Percentiles rank a stretch among this genome's conserved stretches.
Conservation (phyloP, 2,797 vertebrate genomes). For the Momotus momota region DNA sequence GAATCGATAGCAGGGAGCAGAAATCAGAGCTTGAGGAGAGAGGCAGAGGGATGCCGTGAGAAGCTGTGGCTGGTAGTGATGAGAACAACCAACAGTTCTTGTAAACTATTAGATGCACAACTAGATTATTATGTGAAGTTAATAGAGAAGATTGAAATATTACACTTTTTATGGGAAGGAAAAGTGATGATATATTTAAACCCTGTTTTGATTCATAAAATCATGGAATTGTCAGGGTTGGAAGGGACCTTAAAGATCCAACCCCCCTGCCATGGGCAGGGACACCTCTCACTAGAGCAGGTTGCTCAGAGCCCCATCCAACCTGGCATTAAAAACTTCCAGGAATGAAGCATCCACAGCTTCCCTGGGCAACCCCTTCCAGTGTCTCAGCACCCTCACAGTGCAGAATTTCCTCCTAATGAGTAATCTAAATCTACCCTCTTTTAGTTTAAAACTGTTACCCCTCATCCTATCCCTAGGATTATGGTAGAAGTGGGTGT, state of each 20-base stretch:
- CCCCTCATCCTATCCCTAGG: neutral
- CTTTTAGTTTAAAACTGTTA: too few species aligned
- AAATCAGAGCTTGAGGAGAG: neutral
- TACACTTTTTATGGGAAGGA: neutral
- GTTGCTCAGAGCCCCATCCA: neutral
- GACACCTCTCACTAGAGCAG: neutral
- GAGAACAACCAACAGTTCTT: neutral
- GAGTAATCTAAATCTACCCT: too few species aligned
- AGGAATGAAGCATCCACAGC: too few species aligned
- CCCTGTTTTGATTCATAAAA: neutral
- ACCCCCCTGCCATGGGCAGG: neutral
- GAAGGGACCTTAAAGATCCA: neutral
- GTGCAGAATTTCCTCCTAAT: too few species aligned
- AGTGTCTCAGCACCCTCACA: too few species aligned
- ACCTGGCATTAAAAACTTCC: too few species aligned
- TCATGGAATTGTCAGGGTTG: neutral
- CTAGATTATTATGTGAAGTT: neutral
- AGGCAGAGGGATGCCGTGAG: neutral
- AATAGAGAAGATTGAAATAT: neutral
- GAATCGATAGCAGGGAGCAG: neutral
- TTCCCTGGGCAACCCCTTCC: too few species aligned
- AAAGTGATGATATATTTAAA: neutral
- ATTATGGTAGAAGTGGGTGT: neutral
- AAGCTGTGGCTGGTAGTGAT: neutral
- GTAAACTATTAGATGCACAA: neutral